phyloP scores from a whole-genome alignment of 2,888 invertebrate species.

The Eristalis intricaria region DNA sequence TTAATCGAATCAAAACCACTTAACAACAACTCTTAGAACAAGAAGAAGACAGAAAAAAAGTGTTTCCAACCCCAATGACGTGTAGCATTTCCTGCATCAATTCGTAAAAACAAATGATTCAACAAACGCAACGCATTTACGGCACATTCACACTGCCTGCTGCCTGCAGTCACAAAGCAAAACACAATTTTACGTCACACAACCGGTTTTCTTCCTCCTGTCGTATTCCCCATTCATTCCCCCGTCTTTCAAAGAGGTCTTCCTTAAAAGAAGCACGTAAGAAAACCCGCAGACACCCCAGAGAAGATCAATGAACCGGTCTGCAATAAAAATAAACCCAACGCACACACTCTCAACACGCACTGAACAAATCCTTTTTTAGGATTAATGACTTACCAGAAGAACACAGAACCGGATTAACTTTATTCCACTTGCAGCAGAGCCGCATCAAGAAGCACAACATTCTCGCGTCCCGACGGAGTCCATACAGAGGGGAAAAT shows the following conservation, averaged over 20 bases:
- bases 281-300: background rate
- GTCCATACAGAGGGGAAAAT: constrained; percentile 20
- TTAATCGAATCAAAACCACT: no score
- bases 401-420: constrained; percentile 35
- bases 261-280: background rate
- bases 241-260: background rate
- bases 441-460: constrained; percentile 35
- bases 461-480: constrained; percentile 19
- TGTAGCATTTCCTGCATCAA: background rate
- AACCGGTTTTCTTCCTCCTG: background rate
- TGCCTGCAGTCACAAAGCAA: background rate
- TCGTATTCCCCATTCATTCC: background rate
- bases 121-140: no score
- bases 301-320: background rate
- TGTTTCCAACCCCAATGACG: background rate
- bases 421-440: constrained; percentile 46
- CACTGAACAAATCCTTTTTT: background rate
- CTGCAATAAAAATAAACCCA: background rate
- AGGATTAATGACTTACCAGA: constrained; percentile 37
- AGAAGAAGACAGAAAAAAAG: background rate
- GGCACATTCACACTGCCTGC: background rate
- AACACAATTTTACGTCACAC: background rate
- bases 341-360: background rate
- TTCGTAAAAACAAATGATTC: background rate
- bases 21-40: no score